phyloP scores from a whole-genome alignment of 2,797 vertebrate species.

The Pseudochromis fuscus region DNA sequence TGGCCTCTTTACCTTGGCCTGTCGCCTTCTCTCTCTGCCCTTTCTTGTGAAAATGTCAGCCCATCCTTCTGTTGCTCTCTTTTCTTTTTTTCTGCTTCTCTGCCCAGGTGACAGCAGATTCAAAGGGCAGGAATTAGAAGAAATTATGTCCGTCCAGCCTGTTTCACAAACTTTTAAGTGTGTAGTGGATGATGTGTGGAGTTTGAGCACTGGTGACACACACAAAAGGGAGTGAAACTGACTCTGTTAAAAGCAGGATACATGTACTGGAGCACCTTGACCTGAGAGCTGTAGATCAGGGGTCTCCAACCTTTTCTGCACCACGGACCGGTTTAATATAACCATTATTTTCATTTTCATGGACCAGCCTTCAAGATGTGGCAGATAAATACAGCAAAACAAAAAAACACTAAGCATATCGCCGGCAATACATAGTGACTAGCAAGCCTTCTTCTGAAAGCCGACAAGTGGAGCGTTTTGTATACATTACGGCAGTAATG shows the following conservation, averaged over 20 bases:
- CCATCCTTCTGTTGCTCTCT: slow-evolving; percentile 48
- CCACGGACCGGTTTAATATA: too few relatives aligned
- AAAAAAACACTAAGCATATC: too few relatives aligned
- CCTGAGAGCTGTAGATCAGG: neutral
- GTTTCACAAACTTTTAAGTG: slow-evolving; percentile 23
- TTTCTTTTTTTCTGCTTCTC: slow-evolving; percentile 44
- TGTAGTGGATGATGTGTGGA: slow-evolving; percentile 14
- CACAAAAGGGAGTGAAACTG: neutral
- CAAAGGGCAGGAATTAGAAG: slow-evolving; percentile 24
- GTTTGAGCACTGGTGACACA: slow-evolving; percentile 18
- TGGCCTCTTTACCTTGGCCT: slow-evolving; percentile 74
- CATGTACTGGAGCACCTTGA: neutral
- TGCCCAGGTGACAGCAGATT: slow-evolving; percentile 59
- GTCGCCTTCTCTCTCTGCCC: slow-evolving; percentile 76
- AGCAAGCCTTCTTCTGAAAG: too few relatives aligned
- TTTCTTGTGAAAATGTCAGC: slow-evolving; percentile 82
- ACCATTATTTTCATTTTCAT: too few relatives aligned
- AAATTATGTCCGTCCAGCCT: neutral
- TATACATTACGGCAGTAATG: too few relatives aligned
- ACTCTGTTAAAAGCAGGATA: too few relatives aligned
- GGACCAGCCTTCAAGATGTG: too few relatives aligned
- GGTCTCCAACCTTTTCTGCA: too few relatives aligned
- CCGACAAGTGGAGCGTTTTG: too few relatives aligned
- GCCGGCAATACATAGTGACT: too few relatives aligned
- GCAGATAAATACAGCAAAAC: too few relatives aligned